phyloP scores from a whole-genome alignment of 1,140 invertebrate species.

The Subanguina moxae region DNA sequence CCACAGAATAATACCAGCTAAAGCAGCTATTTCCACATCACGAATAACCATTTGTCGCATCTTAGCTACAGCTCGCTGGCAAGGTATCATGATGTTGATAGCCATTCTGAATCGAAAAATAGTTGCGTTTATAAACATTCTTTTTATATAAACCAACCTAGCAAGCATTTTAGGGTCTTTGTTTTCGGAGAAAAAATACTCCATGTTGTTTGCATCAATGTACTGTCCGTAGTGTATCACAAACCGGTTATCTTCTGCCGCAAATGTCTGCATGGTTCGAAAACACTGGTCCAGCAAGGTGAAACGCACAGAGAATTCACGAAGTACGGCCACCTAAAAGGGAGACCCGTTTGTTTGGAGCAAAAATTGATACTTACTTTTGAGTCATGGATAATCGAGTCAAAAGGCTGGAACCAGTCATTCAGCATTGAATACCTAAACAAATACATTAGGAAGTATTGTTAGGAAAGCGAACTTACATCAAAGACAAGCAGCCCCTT shows the following conservation, averaged over 20 bases:
- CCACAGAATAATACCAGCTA: conserved; percentile 44
- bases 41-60: conserved; percentile 33
- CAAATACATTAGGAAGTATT: conserved; percentile 29
- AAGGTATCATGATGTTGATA: conserved; percentile 14
- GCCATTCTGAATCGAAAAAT: conserved; percentile 10
- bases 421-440: conserved; percentile 21
- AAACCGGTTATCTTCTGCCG: conserved; percentile 16
- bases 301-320: conserved; percentile 36
- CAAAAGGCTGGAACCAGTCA: conserved; percentile 47
- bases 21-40: conserved; percentile 44
- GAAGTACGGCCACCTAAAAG: conserved; percentile 30
- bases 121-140: not conserved
- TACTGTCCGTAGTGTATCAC: conserved; percentile 47
- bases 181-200: conserved; percentile 42
- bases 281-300: conserved; percentile 42
- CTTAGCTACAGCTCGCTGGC: conserved; percentile 14
- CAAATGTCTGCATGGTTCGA: conserved; percentile 28
- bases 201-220: conserved; percentile 37
- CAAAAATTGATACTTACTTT: conserved; percentile 33
- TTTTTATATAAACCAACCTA: not conserved
- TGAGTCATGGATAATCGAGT: conserved; percentile 29
- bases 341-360: not conserved
- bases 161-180: conserved; percentile 25
- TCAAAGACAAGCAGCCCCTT: conserved; percentile 44
- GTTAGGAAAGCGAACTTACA: conserved; percentile 11